Conservation (phyloP, 1,140 invertebrate species). For the Paracyclopina nana region DNA sequence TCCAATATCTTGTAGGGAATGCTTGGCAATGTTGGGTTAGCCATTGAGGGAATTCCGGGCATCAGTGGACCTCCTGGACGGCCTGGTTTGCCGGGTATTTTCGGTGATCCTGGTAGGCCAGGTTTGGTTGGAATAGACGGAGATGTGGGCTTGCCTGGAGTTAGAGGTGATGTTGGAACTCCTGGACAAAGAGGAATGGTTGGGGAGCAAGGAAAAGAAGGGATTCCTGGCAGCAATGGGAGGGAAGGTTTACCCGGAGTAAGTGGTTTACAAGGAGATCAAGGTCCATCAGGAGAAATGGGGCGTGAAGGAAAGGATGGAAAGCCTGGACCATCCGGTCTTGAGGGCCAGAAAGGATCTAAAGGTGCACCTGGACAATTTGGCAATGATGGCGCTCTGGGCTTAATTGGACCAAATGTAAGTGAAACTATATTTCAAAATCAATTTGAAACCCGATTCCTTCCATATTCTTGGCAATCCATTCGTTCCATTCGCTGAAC, state of each 20-base stretch:
- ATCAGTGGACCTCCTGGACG: slow-evolving; percentile 17
- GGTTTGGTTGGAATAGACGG: background rate
- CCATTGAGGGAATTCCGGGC: slow-evolving; percentile 14
- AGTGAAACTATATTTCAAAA: too few relatives aligned
- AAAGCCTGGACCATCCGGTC: background rate
- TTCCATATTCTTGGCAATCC: background rate
- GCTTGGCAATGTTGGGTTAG: slow-evolving; percentile 13
- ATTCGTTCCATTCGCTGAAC: background rate
- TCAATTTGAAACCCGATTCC: background rate
- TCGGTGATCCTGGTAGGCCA: slow-evolving; percentile 2
- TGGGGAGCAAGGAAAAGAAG: slow-evolving; percentile 15
- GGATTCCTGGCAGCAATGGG: slow-evolving; percentile 16
- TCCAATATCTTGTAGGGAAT: slow-evolving; percentile 14
- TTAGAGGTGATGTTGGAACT: background rate
- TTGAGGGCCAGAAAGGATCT: background rate
- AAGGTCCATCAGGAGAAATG: slow-evolving; percentile 17
- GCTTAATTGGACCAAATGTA: too few relatives aligned
- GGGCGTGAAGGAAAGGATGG: slow-evolving; percentile 5
- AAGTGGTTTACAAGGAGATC: background rate
- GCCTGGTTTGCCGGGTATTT: slow-evolving; percentile 17
- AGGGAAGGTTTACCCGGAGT: background rate
- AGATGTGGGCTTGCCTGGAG: slow-evolving; percentile 4
- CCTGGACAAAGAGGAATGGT: slow-evolving; percentile 12
- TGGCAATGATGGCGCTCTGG: too few relatives aligned
- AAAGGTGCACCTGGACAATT: too few relatives aligned